Base-by-base conservation (phyloP, 2,797 vertebrate genomes). In the Typhlichthys subterraneus region DNA sequence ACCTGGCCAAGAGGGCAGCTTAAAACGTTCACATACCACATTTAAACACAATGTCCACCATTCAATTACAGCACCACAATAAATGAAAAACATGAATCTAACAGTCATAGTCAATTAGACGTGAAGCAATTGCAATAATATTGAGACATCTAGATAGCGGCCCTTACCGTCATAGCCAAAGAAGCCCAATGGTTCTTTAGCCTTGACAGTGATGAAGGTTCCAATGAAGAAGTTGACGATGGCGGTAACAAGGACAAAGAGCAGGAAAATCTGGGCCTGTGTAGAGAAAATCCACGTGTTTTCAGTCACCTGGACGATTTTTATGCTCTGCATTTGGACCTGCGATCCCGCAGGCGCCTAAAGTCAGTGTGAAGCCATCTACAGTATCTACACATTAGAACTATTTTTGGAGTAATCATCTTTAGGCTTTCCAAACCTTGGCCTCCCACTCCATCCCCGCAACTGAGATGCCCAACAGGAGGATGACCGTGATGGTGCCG, bases 381-480 rank as follows among this genome's bases (percentile, higher is more conserved):
- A 42, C 9, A 42, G 23, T 4, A 4, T 29, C 23, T 42, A 42
- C 12, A 48, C 47, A n/a, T 48, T 48, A 12, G 12, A 48, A 48
- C n/a, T 14, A 12, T 12, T 48, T 48, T 48, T 42, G 9, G 38
- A 9, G 38, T 33, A 63, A 73, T 19, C 12, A 15, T 29, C 23
- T 29, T 4, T 11, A 15, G 48, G 15, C 4, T 7, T 15, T 6
- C 66, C 63, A n/a, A 91, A 98, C 97, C 92, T 99, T 99, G 61
- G 97, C 95, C 89, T 99, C 97, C 97, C 97, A 99, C 64, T 99
- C 97, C 97, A 99, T 99, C 72, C 97, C 97, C 46, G 97, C 97
- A 63, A 99, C 93, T 0, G 97, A 99, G 82, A 99, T 99, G 6
- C 96, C 97, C 56, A 99, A 84, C 12, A 99, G 90, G 45, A 97